Conservation (phyloP, 2,113 vertebrate genomes). For the Clupea harengus region DNA sequence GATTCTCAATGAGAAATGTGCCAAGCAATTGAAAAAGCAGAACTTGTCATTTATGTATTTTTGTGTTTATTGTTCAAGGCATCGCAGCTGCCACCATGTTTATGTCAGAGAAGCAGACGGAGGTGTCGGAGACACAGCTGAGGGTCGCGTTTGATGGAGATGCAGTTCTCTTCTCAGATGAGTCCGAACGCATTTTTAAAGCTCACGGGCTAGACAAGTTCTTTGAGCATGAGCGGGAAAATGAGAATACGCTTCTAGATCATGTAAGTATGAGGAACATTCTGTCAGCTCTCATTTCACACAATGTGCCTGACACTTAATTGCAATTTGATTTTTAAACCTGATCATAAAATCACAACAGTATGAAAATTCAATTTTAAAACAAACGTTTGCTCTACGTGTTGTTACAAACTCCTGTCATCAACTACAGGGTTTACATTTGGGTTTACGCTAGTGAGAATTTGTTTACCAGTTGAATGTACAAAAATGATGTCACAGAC, state of each 20-base stretch:
- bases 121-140: slow-evolving; percentile 86
- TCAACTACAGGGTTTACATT: no score
- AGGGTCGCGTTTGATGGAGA: slow-evolving; percentile 95
- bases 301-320: no score
- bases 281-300: neutral
- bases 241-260: slow-evolving; percentile 91
- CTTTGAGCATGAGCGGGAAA: slow-evolving; percentile 90
- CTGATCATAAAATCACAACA: no score
- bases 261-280: slow-evolving; percentile 71
- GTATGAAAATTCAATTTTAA: no score
- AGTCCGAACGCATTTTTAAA: slow-evolving; percentile 95
- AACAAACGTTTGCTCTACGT: no score
- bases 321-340: no score
- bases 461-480: no score
- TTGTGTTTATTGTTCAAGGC: slow-evolving; percentile 64
- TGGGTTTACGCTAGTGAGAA: no score
- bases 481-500: no score
- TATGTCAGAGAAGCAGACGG: slow-evolving; percentile 78
- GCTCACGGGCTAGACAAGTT: slow-evolving; percentile 94
- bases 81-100: slow-evolving; percentile 98
- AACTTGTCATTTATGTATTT: neutral
- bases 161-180: slow-evolving; percentile 94
- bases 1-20: no score
- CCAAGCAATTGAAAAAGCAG: no score
- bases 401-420: no score